Conservation (phyloP, 2,113 vertebrate species). For the Brachyistius frenatus region DNA sequence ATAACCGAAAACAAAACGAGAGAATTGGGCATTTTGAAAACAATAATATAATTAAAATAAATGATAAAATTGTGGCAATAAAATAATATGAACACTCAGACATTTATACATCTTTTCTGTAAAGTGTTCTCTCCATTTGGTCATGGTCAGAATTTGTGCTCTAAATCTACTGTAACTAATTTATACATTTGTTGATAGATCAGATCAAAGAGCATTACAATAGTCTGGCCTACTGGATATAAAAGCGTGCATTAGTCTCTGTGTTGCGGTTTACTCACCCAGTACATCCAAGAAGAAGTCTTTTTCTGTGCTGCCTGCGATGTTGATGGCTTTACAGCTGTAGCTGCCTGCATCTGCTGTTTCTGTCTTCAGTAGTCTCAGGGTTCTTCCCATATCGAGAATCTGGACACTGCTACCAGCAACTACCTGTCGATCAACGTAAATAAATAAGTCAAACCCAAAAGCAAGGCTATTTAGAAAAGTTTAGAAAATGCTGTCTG, state of each 20-base stretch:
- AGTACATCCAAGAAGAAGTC: conserved; percentile 89
- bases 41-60: too few relatives aligned
- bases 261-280: conserved; percentile 81
- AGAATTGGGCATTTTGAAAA: too few relatives aligned
- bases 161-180: too few relatives aligned
- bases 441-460: conserved; percentile 33
- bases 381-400: conserved; percentile 87
- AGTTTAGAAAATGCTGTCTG: conserved; percentile 19
- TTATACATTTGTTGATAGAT: not conserved
- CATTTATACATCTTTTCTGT: too few relatives aligned
- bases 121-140: not conserved
- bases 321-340: conserved; percentile 92
- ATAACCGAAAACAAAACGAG: too few relatives aligned
- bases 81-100: too few relatives aligned
- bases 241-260: not conserved
- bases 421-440: conserved; percentile 83
- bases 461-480: conserved; percentile 4
- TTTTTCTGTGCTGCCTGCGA: conserved; percentile 92
- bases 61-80: too few relatives aligned
- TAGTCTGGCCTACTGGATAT: not conserved
- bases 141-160: too few relatives aligned
- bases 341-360: conserved; percentile 88
- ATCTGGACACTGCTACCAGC: conserved; percentile 86
- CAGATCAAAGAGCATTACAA: not conserved
- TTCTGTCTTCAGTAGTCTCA: conserved; percentile 87